A percentile compares a stretch with the other conserved stretches of the same genome.
Evolutionary conservation across 2,113 vertebrate species (phyloP).

Genomic region (Passer montanus): DNA sequence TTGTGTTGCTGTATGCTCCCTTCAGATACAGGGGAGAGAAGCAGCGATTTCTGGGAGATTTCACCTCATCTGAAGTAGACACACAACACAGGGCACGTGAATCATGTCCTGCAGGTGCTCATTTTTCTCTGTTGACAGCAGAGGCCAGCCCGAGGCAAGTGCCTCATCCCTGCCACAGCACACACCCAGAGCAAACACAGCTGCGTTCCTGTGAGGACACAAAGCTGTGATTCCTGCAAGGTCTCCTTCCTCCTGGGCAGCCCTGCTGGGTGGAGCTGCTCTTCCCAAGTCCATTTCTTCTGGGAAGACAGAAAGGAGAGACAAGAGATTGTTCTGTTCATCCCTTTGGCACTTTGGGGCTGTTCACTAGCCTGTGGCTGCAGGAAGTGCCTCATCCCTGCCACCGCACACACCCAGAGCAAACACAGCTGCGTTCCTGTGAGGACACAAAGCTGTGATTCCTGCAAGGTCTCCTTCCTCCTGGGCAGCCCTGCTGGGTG

Average conservation of each 20-base stretch:
- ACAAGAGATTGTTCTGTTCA: fast-evolving
- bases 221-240: background rate
- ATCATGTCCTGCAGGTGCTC: background rate
- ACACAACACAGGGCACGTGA: background rate
- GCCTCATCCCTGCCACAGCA: background rate
- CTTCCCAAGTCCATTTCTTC: background rate
- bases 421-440: background rate
- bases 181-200: background rate
- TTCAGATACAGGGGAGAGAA: background rate
- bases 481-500: background rate
- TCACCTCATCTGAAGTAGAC: background rate
- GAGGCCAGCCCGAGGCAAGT: background rate
- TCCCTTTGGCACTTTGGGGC: background rate
- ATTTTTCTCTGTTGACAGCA: background rate
- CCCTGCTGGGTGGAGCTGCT: background rate
- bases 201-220: background rate
- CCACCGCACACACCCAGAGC: background rate
- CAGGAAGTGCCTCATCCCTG: background rate
- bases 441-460: background rate
- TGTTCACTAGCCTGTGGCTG: background rate
- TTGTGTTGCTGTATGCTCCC: background rate
- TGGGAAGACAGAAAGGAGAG: background rate
- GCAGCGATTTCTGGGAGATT: background rate
- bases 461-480: background rate
- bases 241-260: background rate